phyloP scores from a whole-genome alignment of 2,888 invertebrate species.

The Crioceris asparagi region DNA sequence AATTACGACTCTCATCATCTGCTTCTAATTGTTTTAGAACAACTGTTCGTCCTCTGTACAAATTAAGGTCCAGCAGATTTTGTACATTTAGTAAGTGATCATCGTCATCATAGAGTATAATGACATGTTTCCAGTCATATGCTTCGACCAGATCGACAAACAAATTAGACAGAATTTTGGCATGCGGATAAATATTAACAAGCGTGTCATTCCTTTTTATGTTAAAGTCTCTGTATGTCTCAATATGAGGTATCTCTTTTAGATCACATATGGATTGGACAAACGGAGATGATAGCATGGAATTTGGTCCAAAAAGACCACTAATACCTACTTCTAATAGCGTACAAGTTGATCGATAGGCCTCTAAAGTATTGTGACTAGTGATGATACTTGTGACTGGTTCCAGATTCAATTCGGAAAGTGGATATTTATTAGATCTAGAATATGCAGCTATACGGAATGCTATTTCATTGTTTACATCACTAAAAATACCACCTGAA shows the following conservation, averaged over 20 bases:
- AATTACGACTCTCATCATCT: constrained; percentile 11
- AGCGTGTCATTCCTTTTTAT: constrained; percentile 32
- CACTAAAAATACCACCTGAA: constrained; percentile 23
- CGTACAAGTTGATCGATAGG: constrained; percentile 16
- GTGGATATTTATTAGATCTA: constrained; percentile 16
- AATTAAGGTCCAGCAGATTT: constrained; percentile 38
- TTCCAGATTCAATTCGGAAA: constrained; percentile 16
- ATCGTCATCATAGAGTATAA: constrained; percentile 65
- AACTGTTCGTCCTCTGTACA: constrained; percentile 30
- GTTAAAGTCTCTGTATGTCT: constrained; percentile 55
- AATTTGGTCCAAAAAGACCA: constrained; percentile 54
- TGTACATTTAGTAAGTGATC: constrained; percentile 45
- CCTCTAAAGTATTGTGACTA: constrained; percentile 17
- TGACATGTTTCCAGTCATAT: constrained; percentile 74
- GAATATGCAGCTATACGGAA: constrained; percentile 20
- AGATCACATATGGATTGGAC: constrained; percentile 55
- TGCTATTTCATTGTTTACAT: constrained; percentile 19
- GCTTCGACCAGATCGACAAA: constrained; percentile 57
- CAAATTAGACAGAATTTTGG: constrained; percentile 47
- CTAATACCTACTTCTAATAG: constrained; percentile 42
- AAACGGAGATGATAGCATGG: constrained; percentile 44
- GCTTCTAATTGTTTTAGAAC: constrained; percentile 51
- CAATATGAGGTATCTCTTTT: constrained; percentile 40
- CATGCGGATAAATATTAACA: constrained; percentile 85
- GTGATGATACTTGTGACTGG: constrained; percentile 15